Evolutionary conservation across 2,797 vertebrate species (phyloP).

Genomic region (Cryptoprocta ferox): DNA sequence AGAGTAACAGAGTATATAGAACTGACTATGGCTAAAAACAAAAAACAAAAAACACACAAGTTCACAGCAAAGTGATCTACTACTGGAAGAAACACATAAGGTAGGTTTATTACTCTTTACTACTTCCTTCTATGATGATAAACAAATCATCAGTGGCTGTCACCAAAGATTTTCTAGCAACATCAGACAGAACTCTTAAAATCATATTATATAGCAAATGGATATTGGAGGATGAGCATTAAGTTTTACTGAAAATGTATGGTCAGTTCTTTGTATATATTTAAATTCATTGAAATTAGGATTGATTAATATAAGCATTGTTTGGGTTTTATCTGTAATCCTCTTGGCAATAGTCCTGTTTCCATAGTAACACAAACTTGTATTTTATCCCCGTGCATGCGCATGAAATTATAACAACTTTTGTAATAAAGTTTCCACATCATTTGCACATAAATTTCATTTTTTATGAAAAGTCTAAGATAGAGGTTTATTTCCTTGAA

Average conservation of each 20-base stretch:
- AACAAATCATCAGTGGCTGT: not conserved
- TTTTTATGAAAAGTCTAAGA: conserved; percentile 49
- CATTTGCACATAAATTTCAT: conserved; percentile 79
- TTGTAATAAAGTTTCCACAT: conserved; percentile 81
- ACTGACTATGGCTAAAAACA: not conserved
- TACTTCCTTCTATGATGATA: not conserved
- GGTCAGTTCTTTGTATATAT: not conserved
- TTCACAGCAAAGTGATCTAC: not conserved
- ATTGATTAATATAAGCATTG: conserved; percentile 81
- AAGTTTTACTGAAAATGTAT: not conserved
- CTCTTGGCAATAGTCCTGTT: conserved; percentile 72
- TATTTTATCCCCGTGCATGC: conserved; percentile 26
- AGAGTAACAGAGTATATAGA: not conserved
- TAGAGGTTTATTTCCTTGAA: conserved; percentile 55
- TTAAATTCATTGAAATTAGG: conserved; percentile 73
- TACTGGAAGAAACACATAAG: not conserved
- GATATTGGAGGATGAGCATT: not conserved
- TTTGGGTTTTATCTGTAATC: conserved; percentile 75
- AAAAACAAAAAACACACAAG: not conserved
- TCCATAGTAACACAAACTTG: conserved; percentile 65
- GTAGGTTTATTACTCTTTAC: not conserved
- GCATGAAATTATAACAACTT: conserved; percentile 78
- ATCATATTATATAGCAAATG: not conserved
- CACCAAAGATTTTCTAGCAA: conserved; percentile 62
- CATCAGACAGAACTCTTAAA: conserved; percentile 13